Base-by-base conservation (phyloP, 2,888 invertebrate species). In the Amorpha juglandis region DNA sequence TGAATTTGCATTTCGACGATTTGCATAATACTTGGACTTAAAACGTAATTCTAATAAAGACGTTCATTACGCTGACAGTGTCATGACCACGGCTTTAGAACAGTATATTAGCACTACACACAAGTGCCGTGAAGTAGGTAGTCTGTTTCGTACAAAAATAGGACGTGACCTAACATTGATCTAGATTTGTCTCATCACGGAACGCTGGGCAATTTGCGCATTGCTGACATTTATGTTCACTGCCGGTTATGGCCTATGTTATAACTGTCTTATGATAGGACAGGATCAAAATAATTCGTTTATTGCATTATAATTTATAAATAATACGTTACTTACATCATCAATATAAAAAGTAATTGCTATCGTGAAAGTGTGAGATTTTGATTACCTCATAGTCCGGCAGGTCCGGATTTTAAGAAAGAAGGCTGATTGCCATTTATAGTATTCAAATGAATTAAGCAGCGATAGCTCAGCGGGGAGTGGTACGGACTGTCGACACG, bases 151-250 rank as follows among this genome's bases (percentile, higher is more conserved):
- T 79, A 77, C 76, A 72, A 71, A 86, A 81, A 79, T 79, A 74
- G 84, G 80, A 72, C 84, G 71, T 77, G 85, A 84, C 84, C 83
- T 81, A 78, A 82, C 79, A 79, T 81, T 83, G 81, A 77, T 81
- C 85, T 82, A 83, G 78, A 78, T 81, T 78, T 72, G 67, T 77
- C 74, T 63, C 65, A 71, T 67, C 68, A 73, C 42, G 58, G 58
- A 42, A 58, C 69, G 67, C 71, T 70, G 69, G 58, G 68, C 68
- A 73, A 68, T 73, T 68, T 78, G 70, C 74, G 71, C 75, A 75
- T 72, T 71, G 69, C 72, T 68, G 69, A 69, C 58, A 58, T 58
- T 42, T 58, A 42, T 42, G 55, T 58, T n/a, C 35, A 47, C 9
- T 50, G 8, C 21, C 38, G 1, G 52, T 27, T n/a, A 42, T 64